Percentiles rank a stretch among this genome's conserved stretches.
Evolutionary conservation across 2,888 invertebrate genomes (phyloP).

Genomic region (Drosophila tripunctata): DNA sequence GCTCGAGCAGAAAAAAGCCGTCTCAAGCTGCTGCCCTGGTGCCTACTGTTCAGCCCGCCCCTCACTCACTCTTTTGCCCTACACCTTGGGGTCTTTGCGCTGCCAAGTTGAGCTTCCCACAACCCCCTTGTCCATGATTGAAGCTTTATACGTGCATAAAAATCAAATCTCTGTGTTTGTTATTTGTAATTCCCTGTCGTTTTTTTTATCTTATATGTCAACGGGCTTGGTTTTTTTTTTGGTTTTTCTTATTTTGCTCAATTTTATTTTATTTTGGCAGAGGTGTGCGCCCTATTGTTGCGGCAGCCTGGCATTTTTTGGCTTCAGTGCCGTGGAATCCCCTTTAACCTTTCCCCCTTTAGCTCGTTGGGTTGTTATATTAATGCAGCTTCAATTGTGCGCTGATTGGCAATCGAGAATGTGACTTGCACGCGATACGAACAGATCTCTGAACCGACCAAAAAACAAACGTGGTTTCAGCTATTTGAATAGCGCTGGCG

Average conservation of each 20-base stretch:
- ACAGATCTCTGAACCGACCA: background rate
- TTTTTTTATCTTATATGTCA: constrained; percentile 66
- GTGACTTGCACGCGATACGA: constrained; percentile 71
- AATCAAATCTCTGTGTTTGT: constrained; percentile 74
- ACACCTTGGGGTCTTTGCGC: background rate
- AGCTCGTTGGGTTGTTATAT: constrained; percentile 48
- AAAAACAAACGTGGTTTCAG: constrained; percentile 41
- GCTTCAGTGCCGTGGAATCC: constrained; percentile 39
- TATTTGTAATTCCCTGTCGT: constrained; percentile 69
- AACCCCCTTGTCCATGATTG: constrained; percentile 22
- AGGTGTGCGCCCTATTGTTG: constrained; percentile 59
- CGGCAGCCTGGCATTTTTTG: constrained; percentile 49
- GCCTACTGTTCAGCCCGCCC: background rate
- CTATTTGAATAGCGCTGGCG: constrained; percentile 69
- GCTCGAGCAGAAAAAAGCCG: constrained; percentile 33
- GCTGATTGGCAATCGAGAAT: constrained; percentile 80
- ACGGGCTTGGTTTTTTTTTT: constrained; percentile 54
- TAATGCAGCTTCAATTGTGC: constrained; percentile 80
- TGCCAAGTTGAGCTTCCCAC: background rate
- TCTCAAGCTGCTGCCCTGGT: constrained; percentile 30
- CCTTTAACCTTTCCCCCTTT: background rate
- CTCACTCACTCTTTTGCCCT: background rate
- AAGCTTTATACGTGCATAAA: constrained; percentile 71
- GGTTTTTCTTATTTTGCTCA: constrained; percentile 13
- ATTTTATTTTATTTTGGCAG: constrained; percentile 42